Evolutionary conservation across 1,140 invertebrate genomes (phyloP).

Genomic region (Hylaeus anthracinus): DNA sequence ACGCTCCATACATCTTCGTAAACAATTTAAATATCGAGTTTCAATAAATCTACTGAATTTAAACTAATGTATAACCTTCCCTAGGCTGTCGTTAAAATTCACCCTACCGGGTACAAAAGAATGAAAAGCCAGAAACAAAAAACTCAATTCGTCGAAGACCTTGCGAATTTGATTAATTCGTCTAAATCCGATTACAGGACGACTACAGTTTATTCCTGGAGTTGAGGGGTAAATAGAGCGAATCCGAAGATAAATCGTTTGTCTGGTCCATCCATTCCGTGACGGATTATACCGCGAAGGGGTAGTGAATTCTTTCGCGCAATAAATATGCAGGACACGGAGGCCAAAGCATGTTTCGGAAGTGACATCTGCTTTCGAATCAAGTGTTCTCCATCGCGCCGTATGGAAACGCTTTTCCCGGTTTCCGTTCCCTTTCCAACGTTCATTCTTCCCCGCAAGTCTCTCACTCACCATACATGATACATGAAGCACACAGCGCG

Average conservation of each 20-base stretch:
- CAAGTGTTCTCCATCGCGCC: conserved; percentile 46
- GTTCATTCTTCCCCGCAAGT: conserved; percentile 11
- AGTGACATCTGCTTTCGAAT: conserved; percentile 64
- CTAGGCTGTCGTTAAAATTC: no score
- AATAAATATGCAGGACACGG: conserved; percentile 52
- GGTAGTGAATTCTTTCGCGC: conserved; percentile 2
- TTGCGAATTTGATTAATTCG: no score
- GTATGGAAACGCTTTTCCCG: conserved; percentile 41
- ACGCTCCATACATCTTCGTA: no score
- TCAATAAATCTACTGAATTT: no score
- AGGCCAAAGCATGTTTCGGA: conserved; percentile 50
- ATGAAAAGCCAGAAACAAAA: no score
- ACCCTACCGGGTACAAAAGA: no score
- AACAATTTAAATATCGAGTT: no score
- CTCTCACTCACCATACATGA: conserved; percentile 67
- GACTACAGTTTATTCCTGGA: background rate
- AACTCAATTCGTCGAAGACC: no score
- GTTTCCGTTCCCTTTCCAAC: conserved; percentile 55
- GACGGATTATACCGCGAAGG: background rate
- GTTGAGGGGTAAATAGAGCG: background rate
- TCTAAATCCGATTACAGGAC: background rate
- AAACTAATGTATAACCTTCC: no score
- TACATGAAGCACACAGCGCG: conserved; percentile 70
- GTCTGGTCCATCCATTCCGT: background rate
- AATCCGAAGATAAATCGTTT: conserved; percentile 35